Base-by-base conservation (phyloP, 2,113 vertebrate species). In the Pontoporia blainvillei region DNA sequence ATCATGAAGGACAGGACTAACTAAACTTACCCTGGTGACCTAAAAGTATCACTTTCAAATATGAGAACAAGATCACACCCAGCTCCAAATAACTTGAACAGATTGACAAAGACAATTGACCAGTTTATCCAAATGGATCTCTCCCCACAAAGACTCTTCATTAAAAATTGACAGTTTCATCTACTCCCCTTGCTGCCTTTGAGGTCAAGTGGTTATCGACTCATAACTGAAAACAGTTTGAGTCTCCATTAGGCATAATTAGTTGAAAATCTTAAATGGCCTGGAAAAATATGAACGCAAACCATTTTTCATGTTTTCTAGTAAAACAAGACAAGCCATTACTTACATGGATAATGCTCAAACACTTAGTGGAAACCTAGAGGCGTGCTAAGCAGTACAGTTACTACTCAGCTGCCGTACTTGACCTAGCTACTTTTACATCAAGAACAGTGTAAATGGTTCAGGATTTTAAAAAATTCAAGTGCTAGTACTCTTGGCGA, bases 241-340 rank as follows among this genome's bases (percentile, higher is more conserved):
- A 25, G 34, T 90, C 57, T 62, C 25, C 4, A 79, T 49, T 89
- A 75, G 61, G 11, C 13, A 72, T 44, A 86, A 8, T 73, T n/a
- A 78, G 44, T 46, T 94, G 57, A 94, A 85, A 85, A 25, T 52
- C 2, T 49, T n/a, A 81, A 89, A 34, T 69, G 15, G 27, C 27
- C 3, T 1, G 23, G 23, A 82, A 95, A 85, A 76, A 34, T 54
- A 41, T 0, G 8, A 78, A 59, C 17, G 39, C 18, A 78, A 94
- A 83, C 31, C 39, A 61, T 59, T 91, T 88, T 81, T 75, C 44
- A n/a, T 73, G 27, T 95, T 96, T 93, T 94, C 66, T 57, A 95
- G 76, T 39, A 95, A 87, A 84, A 82, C 3, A 72, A 92, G 81
- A 87, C n/a, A 90, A 72, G 41, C 49, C 57, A 75, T 8, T 69